phyloP scores from a whole-genome alignment of 2,113 vertebrate genomes.

The Pholis gunnellus region DNA sequence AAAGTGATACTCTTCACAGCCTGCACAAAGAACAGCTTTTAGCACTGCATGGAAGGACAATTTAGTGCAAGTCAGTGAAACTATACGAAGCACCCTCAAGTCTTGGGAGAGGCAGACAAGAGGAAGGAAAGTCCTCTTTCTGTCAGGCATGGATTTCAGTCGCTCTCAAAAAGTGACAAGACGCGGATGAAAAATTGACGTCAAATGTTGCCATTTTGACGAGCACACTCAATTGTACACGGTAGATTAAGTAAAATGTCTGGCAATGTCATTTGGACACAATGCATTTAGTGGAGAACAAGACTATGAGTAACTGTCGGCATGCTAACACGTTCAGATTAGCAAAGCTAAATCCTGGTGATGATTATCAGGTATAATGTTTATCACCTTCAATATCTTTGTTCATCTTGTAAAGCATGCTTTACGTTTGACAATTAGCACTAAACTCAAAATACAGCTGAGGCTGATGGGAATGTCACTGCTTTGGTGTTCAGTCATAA shows the following conservation, averaged over 20 bases:
- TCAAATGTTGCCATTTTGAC: not conserved
- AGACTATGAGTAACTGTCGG: not conserved
- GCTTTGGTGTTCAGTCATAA: not conserved
- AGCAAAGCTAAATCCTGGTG: too few species aligned
- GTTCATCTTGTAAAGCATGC: not conserved
- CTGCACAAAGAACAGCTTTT: conserved; percentile 71
- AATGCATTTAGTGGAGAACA: not conserved
- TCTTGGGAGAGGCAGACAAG: not conserved
- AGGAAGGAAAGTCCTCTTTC: not conserved
- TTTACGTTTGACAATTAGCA: not conserved
- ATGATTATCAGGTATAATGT: too few species aligned
- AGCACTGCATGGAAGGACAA: conserved; percentile 5
- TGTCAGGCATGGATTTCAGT: not conserved
- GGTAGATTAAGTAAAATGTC: not conserved
- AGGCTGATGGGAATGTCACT: not conserved
- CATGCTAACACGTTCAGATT: not conserved
- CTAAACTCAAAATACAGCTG: not conserved
- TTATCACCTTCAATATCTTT: not conserved
- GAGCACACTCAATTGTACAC: not conserved
- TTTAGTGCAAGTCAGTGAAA: not conserved
- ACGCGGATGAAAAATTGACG: not conserved
- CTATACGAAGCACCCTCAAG: not conserved
- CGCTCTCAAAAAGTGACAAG: not conserved
- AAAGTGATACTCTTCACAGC: conserved; percentile 85
- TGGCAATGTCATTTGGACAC: not conserved